Evolutionary conservation across 2,888 invertebrate genomes (phyloP), one percentile per base, ranked within the genome.

Genomic region (Tinea pellionella): DNA sequence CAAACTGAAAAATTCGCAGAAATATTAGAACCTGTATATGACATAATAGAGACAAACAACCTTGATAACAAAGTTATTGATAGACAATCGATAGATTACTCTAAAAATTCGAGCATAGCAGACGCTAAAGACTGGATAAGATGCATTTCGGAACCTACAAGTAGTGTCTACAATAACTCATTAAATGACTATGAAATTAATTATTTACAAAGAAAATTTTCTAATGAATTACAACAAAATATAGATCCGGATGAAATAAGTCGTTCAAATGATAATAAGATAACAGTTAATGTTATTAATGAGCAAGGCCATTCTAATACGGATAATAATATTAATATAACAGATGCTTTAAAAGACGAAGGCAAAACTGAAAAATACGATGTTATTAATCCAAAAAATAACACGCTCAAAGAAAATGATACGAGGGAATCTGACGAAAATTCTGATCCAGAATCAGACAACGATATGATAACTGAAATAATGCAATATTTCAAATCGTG

Each of bases 11-110:
- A 77, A 63, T 67, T 86, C 19, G 85, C 84, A 1, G 84, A 84
- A 63, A 80, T 86, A 56, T 69, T 87, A 61, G 86, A 87, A 60
- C 87, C 87, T 12, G 73, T 81, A 1, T 86, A 86, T 60, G 87
- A 87, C 72, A 80, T 80, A 9, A 75, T 87, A 61, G 74, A 78
- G 8, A 16, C 9, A 16, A 8, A 6, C 1, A 15, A 47, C 8
- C 2, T 12, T 51, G 61, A 71, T 9, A 68, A 32, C 15, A 32
- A 57, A 32, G 29, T 51, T 19, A 13, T 18, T 24, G 55, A 55
- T 55, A 12, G 15, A 6, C 15, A n/a, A 13, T 18, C 2, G 2
- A 11, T 12, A 15, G 75, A 72, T 1, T 82, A 79, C 56, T 78
- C 80, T 2, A 77, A 81, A 43, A 78, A 76, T 0, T 81, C 83